These are phyloP conservation scores for Myocastor coypus DNA, from an alignment of 2,113 vertebrate species.

Conservation along the genomic window DNA sequence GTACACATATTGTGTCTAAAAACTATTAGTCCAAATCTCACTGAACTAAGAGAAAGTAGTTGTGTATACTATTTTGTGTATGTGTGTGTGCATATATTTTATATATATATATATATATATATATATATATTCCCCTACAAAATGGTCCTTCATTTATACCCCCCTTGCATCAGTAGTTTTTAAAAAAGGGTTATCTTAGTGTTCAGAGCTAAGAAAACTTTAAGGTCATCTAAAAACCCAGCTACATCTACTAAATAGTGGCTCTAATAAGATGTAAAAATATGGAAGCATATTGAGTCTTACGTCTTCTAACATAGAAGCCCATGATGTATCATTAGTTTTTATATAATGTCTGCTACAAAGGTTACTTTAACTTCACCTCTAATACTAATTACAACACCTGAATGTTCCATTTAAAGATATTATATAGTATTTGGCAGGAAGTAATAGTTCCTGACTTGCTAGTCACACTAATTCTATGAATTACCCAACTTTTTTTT, in stretches of 20 bases:
- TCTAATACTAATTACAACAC: background rate
- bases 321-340: background rate
- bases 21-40: too few species aligned
- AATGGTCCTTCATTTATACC: too few species aligned
- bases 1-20: too few species aligned
- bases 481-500: background rate
- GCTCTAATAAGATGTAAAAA: background rate
- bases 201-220: slow-evolving; percentile 55
- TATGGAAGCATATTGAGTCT: background rate
- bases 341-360: slow-evolving; percentile 33
- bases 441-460: background rate
- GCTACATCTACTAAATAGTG: background rate
- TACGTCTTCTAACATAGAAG: background rate
- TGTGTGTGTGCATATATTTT: too few species aligned
- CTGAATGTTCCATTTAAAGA: background rate
- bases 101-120: too few species aligned
- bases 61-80: too few species aligned
- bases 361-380: background rate
- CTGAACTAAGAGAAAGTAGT: too few species aligned
- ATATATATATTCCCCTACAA: too few species aligned
- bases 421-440: slow-evolving; percentile 9
- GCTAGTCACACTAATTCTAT: slow-evolving; percentile 33
- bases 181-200: slow-evolving; percentile 15
- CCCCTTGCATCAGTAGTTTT: too few species aligned
- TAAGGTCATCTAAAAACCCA: slow-evolving; percentile 3